Base-by-base conservation (phyloP, 2,888 invertebrate species). In the Augochlorella aurata region DNA sequence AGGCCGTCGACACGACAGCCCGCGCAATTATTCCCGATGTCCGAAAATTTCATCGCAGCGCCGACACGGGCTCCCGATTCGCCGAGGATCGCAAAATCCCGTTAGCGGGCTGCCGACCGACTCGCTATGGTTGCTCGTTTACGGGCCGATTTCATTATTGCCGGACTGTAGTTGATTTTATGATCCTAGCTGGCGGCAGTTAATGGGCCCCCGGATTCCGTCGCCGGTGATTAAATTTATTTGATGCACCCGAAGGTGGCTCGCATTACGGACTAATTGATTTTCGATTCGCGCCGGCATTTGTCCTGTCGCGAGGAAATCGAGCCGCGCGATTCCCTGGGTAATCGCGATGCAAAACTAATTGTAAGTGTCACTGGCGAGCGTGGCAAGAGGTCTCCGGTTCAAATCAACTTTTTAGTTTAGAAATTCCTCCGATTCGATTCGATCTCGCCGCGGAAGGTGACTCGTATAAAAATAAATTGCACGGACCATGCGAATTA, bases 181-280 rank as follows among this genome's bases (percentile, higher is more conserved):
- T 63, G 74, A 73, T 61, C 44, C 29, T n/a, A 16, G 49, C 47
- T 74, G 58, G 52, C n/a, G 54, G 44, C 68, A 44, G 58, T 52
- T 66, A 58, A 70, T 67, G 44, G 24, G 38, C 4, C 49, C 24
- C 29, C 24, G 77, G 70, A 54, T 79, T 66, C 66, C 70, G 70
- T 76, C 44, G 74, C 21, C 66, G 65, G 29, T 72, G 79, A 85
- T 85, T 79, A 85, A 75, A 82, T 82, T 82, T 85, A 83, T 80
- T 84, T 47, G 63, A 61, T 72, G 74, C 71, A 50, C 61, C 68
- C 50, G 38, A n/a, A 18, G 50, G 18, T 69, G 38, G 65, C 50
- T 68, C 38, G 67, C 77, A 77, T 78, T 85, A 70, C 69, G 54
- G 47, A 61, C 75, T 85, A 77, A 83, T 85, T 79, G 81, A 85